These are phyloP conservation scores for Avahi laniger DNA, from an alignment of 2,797 vertebrate genomes.

Conservation along the genomic window DNA sequence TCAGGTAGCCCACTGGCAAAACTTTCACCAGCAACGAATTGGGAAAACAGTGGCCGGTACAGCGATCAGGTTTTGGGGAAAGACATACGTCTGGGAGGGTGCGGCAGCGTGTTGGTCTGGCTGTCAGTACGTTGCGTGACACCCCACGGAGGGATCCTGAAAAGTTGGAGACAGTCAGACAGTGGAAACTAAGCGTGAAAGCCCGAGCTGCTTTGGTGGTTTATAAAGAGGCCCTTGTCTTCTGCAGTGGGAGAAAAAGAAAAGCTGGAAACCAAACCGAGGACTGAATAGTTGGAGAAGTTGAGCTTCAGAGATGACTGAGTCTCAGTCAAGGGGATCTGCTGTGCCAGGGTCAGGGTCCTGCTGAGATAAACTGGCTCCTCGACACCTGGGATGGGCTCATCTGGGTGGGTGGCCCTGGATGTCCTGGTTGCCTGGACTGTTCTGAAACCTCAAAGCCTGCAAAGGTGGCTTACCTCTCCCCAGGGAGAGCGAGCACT, in stretches of 20 bases:
- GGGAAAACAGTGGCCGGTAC: not conserved
- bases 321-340: not conserved
- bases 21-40: fast-evolving
- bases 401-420: not conserved
- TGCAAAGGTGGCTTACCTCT: too few relatives aligned
- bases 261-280: fast-evolving
- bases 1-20: too few relatives aligned
- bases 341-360: too few relatives aligned
- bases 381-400: too few relatives aligned
- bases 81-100: not conserved
- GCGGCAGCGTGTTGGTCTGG: fast-evolving
- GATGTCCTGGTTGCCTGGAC: not conserved
- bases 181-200: not conserved
- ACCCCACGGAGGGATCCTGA: not conserved
- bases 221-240: not conserved
- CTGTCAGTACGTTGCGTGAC: not conserved
- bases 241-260: not conserved
- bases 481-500: not conserved
- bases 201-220: not conserved
- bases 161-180: not conserved
- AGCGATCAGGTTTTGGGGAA: not conserved
- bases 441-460: not conserved
- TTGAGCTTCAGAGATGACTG: fast-evolving
- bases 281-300: fast-evolving
- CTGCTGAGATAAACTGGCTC: not conserved